A percentile compares a stretch with the other conserved stretches of the same genome.
phyloP scores from a whole-genome alignment of 2,888 invertebrate species.

The Lissonota sp. region DNA sequence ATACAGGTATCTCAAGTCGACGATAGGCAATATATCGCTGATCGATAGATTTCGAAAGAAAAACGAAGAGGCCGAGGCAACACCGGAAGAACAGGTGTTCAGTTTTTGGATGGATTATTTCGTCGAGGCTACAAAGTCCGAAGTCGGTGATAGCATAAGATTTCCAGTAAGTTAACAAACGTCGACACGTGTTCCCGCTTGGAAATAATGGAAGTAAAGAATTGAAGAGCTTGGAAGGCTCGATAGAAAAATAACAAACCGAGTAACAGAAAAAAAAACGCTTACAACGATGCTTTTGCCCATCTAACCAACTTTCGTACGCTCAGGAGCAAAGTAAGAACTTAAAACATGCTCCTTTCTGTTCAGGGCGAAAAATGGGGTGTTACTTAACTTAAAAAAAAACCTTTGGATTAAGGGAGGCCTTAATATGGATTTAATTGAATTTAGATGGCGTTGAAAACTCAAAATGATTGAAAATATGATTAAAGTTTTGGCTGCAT shows the following conservation, averaged over 20 bases:
- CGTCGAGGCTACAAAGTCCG: constrained; percentile 94
- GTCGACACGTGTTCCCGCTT: constrained; percentile 71
- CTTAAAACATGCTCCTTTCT: constrained; percentile 49
- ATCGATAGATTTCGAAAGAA: constrained; percentile 96
- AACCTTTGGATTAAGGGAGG: too few species aligned
- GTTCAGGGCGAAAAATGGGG: constrained; percentile 11
- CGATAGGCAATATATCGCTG: constrained; percentile 97
- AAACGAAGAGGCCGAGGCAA: constrained; percentile 88
- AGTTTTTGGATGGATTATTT: constrained; percentile 99
- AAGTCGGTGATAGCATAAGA: constrained; percentile 92
- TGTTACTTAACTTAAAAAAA: constrained; percentile 28
- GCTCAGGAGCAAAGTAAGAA: constrained; percentile 76
- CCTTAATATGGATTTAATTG: too few species aligned
- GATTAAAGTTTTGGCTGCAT: too few species aligned
- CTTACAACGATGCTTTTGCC: constrained; percentile 71
- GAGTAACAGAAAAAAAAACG: constrained; percentile 46
- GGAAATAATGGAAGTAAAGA: constrained; percentile 68
- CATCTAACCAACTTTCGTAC: constrained; percentile 74
- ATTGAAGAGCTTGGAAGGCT: constrained; percentile 8
- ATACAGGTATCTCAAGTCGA: constrained; percentile 96
- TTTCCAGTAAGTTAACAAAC: constrained; percentile 90
- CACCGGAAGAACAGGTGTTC: constrained; percentile 95
- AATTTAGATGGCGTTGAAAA: too few species aligned
- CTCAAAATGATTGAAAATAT: background rate
- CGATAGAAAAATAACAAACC: constrained; percentile 3